phyloP scores from a whole-genome alignment of 2,113 vertebrate genomes.

The Leucosticte australis region DNA sequence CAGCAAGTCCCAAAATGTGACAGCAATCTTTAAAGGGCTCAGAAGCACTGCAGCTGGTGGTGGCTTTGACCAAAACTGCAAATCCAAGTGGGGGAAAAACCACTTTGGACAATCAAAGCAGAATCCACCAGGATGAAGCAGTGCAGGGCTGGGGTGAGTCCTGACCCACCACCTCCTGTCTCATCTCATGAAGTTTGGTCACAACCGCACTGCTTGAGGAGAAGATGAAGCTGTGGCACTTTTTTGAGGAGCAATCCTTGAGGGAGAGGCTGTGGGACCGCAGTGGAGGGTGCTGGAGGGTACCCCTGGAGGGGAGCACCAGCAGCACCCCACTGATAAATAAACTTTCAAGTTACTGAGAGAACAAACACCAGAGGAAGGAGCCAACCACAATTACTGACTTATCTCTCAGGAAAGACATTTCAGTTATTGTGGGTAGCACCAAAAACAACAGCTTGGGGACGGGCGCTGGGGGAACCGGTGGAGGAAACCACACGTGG shows the following conservation, averaged over 20 bases:
- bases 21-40: not conserved
- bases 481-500: not conserved
- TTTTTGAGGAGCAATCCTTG: not conserved
- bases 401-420: slow-evolving; percentile 16
- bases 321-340: not conserved
- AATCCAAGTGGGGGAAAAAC: not conserved
- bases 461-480: not conserved
- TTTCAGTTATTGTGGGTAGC: slow-evolving; percentile 55
- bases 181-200: not conserved
- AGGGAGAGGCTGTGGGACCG: accelerated
- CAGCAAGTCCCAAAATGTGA: not conserved
- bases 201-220: accelerated
- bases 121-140: not conserved
- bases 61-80: not conserved
- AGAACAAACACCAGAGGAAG: not conserved
- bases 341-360: not conserved
- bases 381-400: slow-evolving; percentile 12
- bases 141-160: not conserved
- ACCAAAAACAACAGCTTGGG: not conserved
- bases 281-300: not conserved
- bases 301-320: not conserved
- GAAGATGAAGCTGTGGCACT: not conserved
- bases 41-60: not conserved
- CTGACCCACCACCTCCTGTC: not conserved
- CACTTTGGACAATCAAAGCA: not conserved